Conservation (phyloP, 2,888 invertebrate genomes). For the Cactoblastis cactorum region DNA sequence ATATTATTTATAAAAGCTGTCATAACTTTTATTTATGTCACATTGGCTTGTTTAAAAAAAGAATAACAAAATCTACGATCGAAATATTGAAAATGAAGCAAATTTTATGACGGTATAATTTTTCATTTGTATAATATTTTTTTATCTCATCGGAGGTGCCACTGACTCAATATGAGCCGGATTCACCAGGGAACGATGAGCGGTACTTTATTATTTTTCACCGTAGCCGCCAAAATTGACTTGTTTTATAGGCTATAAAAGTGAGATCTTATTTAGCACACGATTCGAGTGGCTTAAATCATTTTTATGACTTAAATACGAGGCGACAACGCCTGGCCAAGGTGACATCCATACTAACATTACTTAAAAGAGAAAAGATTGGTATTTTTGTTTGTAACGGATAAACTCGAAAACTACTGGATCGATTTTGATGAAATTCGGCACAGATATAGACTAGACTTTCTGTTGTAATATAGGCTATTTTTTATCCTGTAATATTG, state of each 20-base stretch:
- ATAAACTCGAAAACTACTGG: too few species aligned
- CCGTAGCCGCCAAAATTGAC: constrained; percentile 29
- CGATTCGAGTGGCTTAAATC: constrained; percentile 11
- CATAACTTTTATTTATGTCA: too few species aligned
- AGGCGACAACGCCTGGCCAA: neutral
- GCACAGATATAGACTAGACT: too few species aligned
- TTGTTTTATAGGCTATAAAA: constrained; percentile 26
- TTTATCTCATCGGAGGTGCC: neutral
- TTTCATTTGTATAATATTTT: neutral
- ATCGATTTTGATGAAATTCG: too few species aligned
- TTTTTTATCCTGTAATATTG: too few species aligned
- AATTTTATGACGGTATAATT: too few species aligned
- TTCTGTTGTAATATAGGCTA: too few species aligned
- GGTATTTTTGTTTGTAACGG: neutral
- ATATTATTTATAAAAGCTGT: too few species aligned
- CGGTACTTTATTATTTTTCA: constrained; percentile 25
- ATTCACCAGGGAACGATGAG: constrained; percentile 17
- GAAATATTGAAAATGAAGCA: too few species aligned
- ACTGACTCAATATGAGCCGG: neutral
- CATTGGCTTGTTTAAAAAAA: too few species aligned
- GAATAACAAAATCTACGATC: too few species aligned
- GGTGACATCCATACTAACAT: neutral
- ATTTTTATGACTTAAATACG: constrained; percentile 4
- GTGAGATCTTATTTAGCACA: constrained; percentile 11
- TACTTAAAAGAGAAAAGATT: too few species aligned